Evolutionary conservation across 2,797 vertebrate genomes (phyloP), one percentile per base, ranked within the genome.

Genomic region (Gorsachius magnificus): DNA sequence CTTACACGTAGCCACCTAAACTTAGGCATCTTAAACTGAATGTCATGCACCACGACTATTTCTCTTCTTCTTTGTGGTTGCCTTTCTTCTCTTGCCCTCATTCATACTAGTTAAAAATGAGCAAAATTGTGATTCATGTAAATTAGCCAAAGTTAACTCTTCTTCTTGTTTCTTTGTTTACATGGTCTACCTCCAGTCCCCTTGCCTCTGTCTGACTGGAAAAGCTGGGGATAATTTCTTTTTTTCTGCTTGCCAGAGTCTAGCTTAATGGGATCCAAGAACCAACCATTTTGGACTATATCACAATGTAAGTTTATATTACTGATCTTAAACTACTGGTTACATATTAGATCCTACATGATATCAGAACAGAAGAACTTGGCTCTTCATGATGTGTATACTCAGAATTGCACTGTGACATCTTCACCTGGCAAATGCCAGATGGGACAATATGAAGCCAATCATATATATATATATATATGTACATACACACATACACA

Each of bases 401-500:
- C 36, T 19, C 60, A 50, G 56, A 84, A 50, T 17, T 57, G 8
- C 12, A 57, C 17, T 60, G 28, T 53, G 60, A 51, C 10, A 35
- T 36, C 57, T 79, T 95, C 20, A 54, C 20, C 24, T 75, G 54
- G n/a, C 17, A 89, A 78, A 65, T 48, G 14, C 51, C 75, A 83
- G 45, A 46, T 38, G 38, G 53, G 13, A 69, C 31, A 75, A 85
- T 57, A 72, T 26, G 35, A 87, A 90, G 25, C 14, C 5, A 6
- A 77, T 71, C 2, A 1, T 16, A 41, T 11, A 10, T 36, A 1
- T 16, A 41, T 11, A 10, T 36, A 17, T 18, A 14, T 35, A 2
- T 35, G 26, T 3, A 36, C 0, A 31, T 2, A n/a, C 5, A 41
- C 9, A 48, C 11, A 38, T 0, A 12, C 0, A 24, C 13, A 41